These are phyloP conservation scores for Opisthograptis luteolata DNA, from an alignment of 2,888 invertebrate genomes.

Conservation along the genomic window DNA sequence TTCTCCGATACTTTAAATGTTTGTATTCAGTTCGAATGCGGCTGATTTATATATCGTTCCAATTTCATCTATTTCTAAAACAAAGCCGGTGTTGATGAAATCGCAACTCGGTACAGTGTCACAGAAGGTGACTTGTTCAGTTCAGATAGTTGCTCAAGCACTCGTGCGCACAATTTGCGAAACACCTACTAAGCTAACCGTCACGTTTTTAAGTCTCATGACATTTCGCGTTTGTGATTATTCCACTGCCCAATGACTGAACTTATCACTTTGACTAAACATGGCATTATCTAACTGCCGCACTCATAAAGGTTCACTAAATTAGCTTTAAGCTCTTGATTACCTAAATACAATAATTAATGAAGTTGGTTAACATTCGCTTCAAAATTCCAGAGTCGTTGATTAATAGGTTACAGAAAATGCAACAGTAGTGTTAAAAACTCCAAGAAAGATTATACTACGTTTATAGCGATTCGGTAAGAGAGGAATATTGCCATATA, in stretches of 20 bases:
- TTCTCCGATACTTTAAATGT: constrained; percentile 6
- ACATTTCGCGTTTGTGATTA: constrained; percentile 69
- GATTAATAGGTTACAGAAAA: no score
- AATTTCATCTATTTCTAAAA: constrained; percentile 28
- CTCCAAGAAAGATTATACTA: no score
- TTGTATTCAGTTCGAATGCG: constrained; percentile 11
- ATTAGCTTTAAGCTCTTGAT: no score
- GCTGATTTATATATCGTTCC: constrained; percentile 15
- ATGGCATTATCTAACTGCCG: no score
- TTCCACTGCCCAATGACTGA: constrained; percentile 59
- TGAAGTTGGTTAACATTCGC: no score
- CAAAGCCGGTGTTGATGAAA: constrained; percentile 54
- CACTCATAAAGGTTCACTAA: no score
- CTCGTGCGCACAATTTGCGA: constrained; percentile 70
- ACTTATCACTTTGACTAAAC: constrained; percentile 11
- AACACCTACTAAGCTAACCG: constrained; percentile 56
- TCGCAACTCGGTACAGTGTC: constrained; percentile 47
- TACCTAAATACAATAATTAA: no score
- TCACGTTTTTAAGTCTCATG: constrained; percentile 66
- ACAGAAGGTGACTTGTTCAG: no score
- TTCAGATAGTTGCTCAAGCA: constrained; percentile 67
- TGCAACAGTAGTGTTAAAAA: no score
- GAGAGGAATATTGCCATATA: no score
- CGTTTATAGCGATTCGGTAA: no score
- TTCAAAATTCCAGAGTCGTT: no score